These are phyloP conservation scores for Caenorhabditis briggsae DNA, from an alignment of 1,140 invertebrate genomes.

Conservation along the genomic window DNA sequence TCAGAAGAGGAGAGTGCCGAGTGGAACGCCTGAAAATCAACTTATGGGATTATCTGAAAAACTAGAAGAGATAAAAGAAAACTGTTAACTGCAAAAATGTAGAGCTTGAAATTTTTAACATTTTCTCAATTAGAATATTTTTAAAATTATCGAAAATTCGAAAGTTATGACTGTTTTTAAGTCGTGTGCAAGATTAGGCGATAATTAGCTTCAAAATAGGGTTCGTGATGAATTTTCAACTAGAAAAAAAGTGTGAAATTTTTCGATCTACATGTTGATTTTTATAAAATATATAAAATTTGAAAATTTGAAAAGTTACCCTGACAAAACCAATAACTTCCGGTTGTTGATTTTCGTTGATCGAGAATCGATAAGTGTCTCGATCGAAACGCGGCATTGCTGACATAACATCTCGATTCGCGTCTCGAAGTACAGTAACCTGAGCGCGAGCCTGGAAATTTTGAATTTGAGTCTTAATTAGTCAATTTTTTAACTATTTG, in stretches of 20 bases:
- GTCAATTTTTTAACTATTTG: too few species aligned
- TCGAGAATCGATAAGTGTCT: constrained; percentile 68
- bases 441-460: constrained; percentile 70
- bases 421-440: constrained; percentile 72
- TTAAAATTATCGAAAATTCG: background rate
- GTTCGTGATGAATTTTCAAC: background rate
- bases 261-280: background rate
- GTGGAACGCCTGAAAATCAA: constrained; percentile 56
- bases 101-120: background rate
- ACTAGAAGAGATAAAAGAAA: too few species aligned
- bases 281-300: too few species aligned
- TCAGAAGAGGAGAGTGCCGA: constrained; percentile 54
- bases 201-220: background rate
- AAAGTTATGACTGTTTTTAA: background rate
- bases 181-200: background rate
- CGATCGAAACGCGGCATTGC: constrained; percentile 69
- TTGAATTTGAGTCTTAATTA: background rate
- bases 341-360: constrained; percentile 65
- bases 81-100: background rate
- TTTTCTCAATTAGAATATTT: background rate
- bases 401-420: constrained; percentile 58
- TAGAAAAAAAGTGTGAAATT: background rate
- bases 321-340: constrained; percentile 64
- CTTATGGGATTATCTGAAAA: too few species aligned
- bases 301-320: constrained; percentile 14